A percentile compares a stretch with the other conserved stretches of the same genome.
These are phyloP conservation scores for Unio delphinus DNA, from an alignment of 2,888 invertebrate genomes.

Conservation along the genomic window DNA sequence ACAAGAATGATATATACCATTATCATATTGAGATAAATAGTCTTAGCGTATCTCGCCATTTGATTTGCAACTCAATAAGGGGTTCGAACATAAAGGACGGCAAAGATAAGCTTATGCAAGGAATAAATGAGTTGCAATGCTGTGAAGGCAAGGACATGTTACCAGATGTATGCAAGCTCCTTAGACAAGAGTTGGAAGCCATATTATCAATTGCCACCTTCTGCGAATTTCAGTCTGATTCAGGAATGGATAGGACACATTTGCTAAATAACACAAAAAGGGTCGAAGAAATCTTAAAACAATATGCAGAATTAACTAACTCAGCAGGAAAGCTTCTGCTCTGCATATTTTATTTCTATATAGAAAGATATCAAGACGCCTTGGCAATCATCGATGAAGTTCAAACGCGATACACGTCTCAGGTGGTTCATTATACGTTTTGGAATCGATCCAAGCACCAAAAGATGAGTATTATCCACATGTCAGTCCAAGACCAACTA, in stretches of 20 bases:
- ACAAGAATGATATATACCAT: conserved; percentile 6
- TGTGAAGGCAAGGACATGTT: too few relatives aligned
- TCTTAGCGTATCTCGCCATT: conserved; percentile 1
- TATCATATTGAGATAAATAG: conserved; percentile 4
- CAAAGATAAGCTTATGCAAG: neutral
- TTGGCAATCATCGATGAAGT: neutral
- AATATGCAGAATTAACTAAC: too few relatives aligned
- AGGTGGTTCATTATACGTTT: conserved; percentile 6
- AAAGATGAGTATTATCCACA: conserved; percentile 5
- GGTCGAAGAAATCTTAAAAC: too few relatives aligned
- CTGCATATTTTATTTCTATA: neutral
- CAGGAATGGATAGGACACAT: too few relatives aligned
- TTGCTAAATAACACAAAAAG: too few relatives aligned
- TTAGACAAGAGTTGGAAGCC: too few relatives aligned
- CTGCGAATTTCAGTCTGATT: too few relatives aligned
- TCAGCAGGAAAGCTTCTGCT: neutral
- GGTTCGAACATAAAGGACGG: neutral
- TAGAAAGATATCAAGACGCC: neutral
- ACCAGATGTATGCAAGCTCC: too few relatives aligned
- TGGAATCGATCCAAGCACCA: conserved; percentile 3
- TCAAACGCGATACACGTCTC: neutral
- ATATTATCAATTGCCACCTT: too few relatives aligned
- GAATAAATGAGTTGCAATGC: neutral
- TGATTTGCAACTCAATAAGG: neutral
- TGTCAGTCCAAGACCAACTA: neutral